Evolutionary conservation across 2,888 invertebrate genomes (phyloP), one percentile per base, ranked within the genome.

Genomic region (Hypselothyrea guttata): DNA sequence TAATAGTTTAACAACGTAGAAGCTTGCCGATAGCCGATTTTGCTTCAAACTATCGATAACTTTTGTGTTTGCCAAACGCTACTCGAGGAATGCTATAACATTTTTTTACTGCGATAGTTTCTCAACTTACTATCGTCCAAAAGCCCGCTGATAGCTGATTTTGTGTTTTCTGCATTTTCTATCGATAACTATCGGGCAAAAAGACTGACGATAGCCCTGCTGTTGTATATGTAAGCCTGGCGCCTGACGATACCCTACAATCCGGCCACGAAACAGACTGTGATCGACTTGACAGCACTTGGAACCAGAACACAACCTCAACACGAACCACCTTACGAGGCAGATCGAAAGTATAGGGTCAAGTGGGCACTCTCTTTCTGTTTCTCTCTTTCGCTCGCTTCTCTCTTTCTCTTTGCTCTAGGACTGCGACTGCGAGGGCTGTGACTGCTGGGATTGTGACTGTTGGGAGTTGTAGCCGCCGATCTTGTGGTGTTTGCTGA

Each of bases 401-500:
- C 22, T 35, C 8, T 15, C 15, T 9, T 35, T 12, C 16, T 35
- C 4, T 34, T 7, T 34, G 38, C 38, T 59, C 69, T 69, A 70
- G 64, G 58, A 56, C 46, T 67, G 51, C 11, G 28, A 82, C 68
- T 87, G 88, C 63, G 88, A 84, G 18, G 22, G 22, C 22, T 53
- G 51, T 47, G 54, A 28, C 12, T 56, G 48, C 22, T 22, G 22
- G 22, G 46, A 38, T 5, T 54, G 54, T n/a, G 54, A 84, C 64
- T 87, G 88, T 59, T 88, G 89, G 68, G 89, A 87, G 70, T 88
- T 89, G 69, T 87, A 89, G 76, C 84, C n/a, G n/a, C n/a, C n/a
- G n/a, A n/a, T 87, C 61, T 89, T 90, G 54, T 54, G 54, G 45
- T 89, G 82, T 69, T 89, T 90, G 52, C 88, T 84, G 47, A 87